A percentile compares a stretch with the other conserved stretches of the same genome.
Conservation (phyloP, 2,888 invertebrate species). For the Lottia scabra region DNA sequence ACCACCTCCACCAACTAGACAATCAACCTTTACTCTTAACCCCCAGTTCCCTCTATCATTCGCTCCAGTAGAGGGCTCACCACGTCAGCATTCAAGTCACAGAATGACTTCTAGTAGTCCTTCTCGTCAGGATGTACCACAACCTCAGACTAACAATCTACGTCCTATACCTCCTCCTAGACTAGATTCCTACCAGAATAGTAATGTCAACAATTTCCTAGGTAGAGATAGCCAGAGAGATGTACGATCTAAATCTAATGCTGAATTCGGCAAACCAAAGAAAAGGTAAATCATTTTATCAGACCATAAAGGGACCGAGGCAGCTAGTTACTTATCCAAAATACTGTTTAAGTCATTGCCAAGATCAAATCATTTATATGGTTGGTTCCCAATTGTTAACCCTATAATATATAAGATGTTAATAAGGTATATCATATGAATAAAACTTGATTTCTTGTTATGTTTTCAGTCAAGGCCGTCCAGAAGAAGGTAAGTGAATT, state of each 20-base stretch:
- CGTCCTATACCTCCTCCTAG: constrained; percentile 15
- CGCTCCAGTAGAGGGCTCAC: constrained; percentile 7
- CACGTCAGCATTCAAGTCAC: constrained; percentile 3
- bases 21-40: constrained; percentile 31
- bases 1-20: constrained; percentile 21
- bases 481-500: too few species aligned
- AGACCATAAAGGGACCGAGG: too few species aligned
- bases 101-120: neutral
- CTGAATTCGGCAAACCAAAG: neutral
- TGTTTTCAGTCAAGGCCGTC: too few species aligned
- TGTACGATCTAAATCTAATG: neutral
- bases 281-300: neutral
- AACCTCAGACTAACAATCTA: constrained; percentile 22
- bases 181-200: constrained; percentile 11
- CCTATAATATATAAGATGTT: too few species aligned
- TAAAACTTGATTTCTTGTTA: too few species aligned
- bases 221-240: neutral
- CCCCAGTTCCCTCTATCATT: constrained; percentile 27
- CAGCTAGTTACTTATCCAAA: too few species aligned
- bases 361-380: too few species aligned
- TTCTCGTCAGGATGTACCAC: neutral
- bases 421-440: too few species aligned
- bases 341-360: too few species aligned
- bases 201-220: neutral
- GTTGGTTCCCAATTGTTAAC: too few species aligned